Conservation (phyloP, 2,797 vertebrate genomes). For the Potorous gilbertii region DNA sequence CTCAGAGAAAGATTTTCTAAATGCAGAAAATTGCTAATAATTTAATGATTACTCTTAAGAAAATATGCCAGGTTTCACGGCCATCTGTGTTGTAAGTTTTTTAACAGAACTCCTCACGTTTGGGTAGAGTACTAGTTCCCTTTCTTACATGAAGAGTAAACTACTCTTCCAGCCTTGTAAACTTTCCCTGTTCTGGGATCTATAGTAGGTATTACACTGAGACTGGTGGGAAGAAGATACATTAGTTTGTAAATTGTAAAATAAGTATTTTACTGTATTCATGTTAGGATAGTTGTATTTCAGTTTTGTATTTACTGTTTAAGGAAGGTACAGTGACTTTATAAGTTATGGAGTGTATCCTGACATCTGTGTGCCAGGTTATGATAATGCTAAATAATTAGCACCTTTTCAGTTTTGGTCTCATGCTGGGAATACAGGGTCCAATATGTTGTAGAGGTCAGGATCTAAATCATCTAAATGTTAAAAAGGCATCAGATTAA, state of each 20-base stretch:
- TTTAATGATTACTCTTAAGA: background rate
- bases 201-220: constrained; percentile 36
- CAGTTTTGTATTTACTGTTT: constrained; percentile 59
- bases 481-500: constrained; percentile 54
- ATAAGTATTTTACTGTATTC: constrained; percentile 64
- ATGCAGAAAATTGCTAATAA: constrained; percentile 13
- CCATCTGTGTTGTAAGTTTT: background rate
- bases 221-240: constrained; percentile 29
- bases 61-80: background rate
- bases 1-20: constrained; percentile 15
- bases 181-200: constrained; percentile 17
- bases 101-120: constrained; percentile 28
- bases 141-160: background rate
- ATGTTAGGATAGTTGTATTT: constrained; percentile 62
- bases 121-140: background rate
- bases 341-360: constrained; percentile 55
- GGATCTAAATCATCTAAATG: constrained; percentile 5
- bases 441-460: background rate
- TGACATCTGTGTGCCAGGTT: constrained; percentile 49
- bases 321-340: constrained; percentile 57
- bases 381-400: constrained; percentile 54
- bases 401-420: constrained; percentile 63
- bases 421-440: background rate
- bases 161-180: constrained; percentile 1
- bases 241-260: constrained; percentile 64